Percentiles rank a stretch among this genome's conserved stretches.
phyloP scores from a whole-genome alignment of 2,888 invertebrate species.

The Dendrolimus pini region DNA sequence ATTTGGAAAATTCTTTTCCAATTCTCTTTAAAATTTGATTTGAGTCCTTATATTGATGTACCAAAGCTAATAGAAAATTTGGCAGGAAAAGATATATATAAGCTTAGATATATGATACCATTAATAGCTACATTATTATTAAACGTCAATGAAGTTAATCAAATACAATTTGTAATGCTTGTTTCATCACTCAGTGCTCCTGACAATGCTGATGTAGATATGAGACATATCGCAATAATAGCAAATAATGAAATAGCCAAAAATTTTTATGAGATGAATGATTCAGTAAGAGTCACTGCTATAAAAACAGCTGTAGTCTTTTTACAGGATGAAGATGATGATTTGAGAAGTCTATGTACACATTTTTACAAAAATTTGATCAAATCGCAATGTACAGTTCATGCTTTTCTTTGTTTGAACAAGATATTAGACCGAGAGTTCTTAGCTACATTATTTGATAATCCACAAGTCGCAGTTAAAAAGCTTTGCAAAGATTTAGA shows the following conservation, averaged over 20 bases:
- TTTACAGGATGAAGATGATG: constrained; percentile 74
- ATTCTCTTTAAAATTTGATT: constrained; percentile 32
- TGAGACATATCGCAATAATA: constrained; percentile 50
- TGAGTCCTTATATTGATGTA: constrained; percentile 19
- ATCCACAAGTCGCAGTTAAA: constrained; percentile 22
- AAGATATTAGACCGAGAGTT: constrained; percentile 38
- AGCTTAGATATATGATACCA: constrained; percentile 47
- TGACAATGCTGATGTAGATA: constrained; percentile 46
- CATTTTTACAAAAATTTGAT: constrained; percentile 39
- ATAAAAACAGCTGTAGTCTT: constrained; percentile 57
- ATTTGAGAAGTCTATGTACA: constrained; percentile 57
- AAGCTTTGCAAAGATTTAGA: constrained; percentile 31
- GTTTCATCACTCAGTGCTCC: constrained; percentile 41
- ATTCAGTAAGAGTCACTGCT: constrained; percentile 40
- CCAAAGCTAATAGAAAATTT: constrained; percentile 21
- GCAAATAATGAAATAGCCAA: constrained; percentile 55
- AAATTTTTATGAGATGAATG: constrained; percentile 29
- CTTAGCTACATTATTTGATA: constrained; percentile 27
- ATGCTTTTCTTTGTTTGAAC: constrained; percentile 48
- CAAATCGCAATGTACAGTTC: constrained; percentile 19
- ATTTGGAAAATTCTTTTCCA: constrained; percentile 50
- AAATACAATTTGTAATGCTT: constrained; percentile 28
- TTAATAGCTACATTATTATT: constrained; percentile 36
- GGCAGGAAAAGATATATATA: constrained; percentile 26
- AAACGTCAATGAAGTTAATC: constrained; percentile 14